A percentile compares a stretch with the other conserved stretches of the same genome.
These are phyloP conservation scores for Trichosurus vulpecula DNA, from an alignment of 2,797 vertebrate genomes.

Conservation along the genomic window DNA sequence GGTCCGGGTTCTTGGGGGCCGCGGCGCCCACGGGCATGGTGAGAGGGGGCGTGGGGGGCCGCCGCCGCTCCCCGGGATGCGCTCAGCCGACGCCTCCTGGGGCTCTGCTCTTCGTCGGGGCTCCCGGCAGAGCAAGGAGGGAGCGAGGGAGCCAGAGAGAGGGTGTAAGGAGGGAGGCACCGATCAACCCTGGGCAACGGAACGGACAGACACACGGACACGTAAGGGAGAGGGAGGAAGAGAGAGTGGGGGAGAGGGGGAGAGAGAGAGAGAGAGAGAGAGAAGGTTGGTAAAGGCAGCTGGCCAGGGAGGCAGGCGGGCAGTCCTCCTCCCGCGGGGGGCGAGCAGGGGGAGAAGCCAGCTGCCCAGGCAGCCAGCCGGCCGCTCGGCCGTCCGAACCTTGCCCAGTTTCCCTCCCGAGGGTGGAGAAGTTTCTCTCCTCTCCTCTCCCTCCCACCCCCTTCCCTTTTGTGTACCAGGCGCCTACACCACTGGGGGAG, in stretches of 20 bases:
- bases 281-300: too few relatives aligned
- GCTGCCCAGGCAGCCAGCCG: constrained; percentile 67
- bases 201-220: neutral
- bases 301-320: too few relatives aligned
- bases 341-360: neutral
- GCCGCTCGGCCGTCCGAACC: constrained; percentile 68
- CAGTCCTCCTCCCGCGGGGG: too few relatives aligned
- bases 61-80: neutral
- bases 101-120: constrained; percentile 63
- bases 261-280: too few relatives aligned
- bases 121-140: constrained; percentile 18
- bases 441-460: constrained; percentile 74
- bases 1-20: constrained; percentile 94
- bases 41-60: constrained; percentile 52
- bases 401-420: constrained; percentile 66
- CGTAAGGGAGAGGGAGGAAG: neutral
- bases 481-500: constrained; percentile 70
- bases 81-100: constrained; percentile 53
- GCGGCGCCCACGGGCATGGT: constrained; percentile 92
- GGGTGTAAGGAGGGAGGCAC: neutral
- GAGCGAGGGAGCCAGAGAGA: neutral
- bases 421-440: constrained; percentile 81
- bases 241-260: neutral
- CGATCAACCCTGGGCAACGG: neutral
- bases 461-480: constrained; percentile 85